Evolutionary conservation across 1,140 invertebrate genomes (phyloP).

Genomic region (Muscidifurax raptorellus): DNA sequence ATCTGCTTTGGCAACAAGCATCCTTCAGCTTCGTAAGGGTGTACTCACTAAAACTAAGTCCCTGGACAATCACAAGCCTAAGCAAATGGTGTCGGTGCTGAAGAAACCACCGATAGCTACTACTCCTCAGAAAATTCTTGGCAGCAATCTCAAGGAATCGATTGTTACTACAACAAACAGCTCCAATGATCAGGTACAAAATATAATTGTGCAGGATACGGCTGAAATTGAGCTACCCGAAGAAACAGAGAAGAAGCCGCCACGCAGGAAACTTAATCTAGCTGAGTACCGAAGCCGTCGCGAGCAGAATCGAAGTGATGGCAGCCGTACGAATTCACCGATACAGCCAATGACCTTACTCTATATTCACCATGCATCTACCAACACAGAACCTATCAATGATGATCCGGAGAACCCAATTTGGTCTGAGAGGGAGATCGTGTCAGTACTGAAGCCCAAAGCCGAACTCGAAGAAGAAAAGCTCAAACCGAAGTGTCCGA

Average conservation of each 20-base stretch:
- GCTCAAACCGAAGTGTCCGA: slow-evolving; percentile 53
- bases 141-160: slow-evolving; percentile 56
- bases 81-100: slow-evolving; percentile 70
- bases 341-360: slow-evolving; percentile 62
- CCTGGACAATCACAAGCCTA: slow-evolving; percentile 36
- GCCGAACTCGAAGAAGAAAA: slow-evolving; percentile 63
- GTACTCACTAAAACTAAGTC: slow-evolving; percentile 61
- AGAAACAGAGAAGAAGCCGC: slow-evolving; percentile 62
- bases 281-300: slow-evolving; percentile 74
- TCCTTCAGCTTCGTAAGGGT: slow-evolving; percentile 59
- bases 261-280: slow-evolving; percentile 73
- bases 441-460: slow-evolving; percentile 63
- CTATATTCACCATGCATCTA: slow-evolving; percentile 65
- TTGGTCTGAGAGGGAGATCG: slow-evolving; percentile 66
- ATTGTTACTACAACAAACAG: slow-evolving; percentile 62
- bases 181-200: slow-evolving; percentile 59
- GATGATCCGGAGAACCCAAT: slow-evolving; percentile 58
- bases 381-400: slow-evolving; percentile 63
- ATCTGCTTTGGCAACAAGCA: slow-evolving; percentile 63
- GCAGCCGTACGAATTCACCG: slow-evolving; percentile 62
- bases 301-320: slow-evolving; percentile 66
- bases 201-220: slow-evolving; percentile 59
- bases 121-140: slow-evolving; percentile 39
- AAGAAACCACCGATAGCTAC: slow-evolving; percentile 62
- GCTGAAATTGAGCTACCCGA: slow-evolving; percentile 49